Base-by-base conservation (phyloP, 2,888 invertebrate species). In the Campopleginae sp. region DNA sequence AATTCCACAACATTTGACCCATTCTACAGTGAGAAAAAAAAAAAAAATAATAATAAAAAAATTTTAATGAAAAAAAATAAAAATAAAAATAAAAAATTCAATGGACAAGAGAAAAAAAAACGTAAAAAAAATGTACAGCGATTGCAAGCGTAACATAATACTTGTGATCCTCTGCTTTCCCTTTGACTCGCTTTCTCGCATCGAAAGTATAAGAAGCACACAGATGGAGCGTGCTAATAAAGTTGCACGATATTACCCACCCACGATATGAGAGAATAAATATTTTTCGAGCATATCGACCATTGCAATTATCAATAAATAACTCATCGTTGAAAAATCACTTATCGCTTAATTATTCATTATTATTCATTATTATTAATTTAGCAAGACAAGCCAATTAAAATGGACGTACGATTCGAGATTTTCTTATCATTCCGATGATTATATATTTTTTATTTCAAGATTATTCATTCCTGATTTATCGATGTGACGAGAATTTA, bases 111-210 rank as follows among this genome's bases (percentile, higher is more conserved):
- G 6, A 12, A 63, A 17, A 63, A 27, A 42, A 27, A 48, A 27
- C 38, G 14, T 31, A 48, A 44, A 65, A 48, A 19, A 61, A 77
- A 63, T 12, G 48, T 54, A 66, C 17, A 68, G 38, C 77, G 48
- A 77, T 77, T 68, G 68, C 77, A 58, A 77, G 58, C 78, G 54
- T 77, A 78, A 54, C 72, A 58, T 77, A 77, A 72, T 72, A 80
- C 76, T 65, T 70, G 48, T 27, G 54, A 48, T 80, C 80, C 70
- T 82, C 46, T 79, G 63, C 75, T 80, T 84, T 84, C 72, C 72
- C 80, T 80, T 80, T 77, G 84, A 72, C 80, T 72, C 80, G 80
- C 84, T 80, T 80, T 84, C 80, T 71, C 84, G 80, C 38, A 19
- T 33, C 65, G 58, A 42, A n/a, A 44, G 48, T 74, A 19, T 42